phyloP scores from a whole-genome alignment of 2,888 invertebrate species.

The Oscheius sp. region DNA sequence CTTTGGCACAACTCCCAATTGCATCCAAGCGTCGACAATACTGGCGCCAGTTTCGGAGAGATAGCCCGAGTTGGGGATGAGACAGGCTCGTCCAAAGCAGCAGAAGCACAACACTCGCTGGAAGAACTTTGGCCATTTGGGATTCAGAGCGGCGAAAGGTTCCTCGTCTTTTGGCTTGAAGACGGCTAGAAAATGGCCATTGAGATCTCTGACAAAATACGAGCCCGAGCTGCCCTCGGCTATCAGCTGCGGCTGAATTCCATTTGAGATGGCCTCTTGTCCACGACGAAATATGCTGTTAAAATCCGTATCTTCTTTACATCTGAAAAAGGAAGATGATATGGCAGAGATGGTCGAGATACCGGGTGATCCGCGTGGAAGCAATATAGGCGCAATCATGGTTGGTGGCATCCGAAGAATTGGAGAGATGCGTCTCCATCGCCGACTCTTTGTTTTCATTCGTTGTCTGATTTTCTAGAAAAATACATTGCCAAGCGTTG shows the following conservation, averaged over 20 bases:
- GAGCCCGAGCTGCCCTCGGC: conserved; percentile 78
- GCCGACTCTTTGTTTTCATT: too few species aligned
- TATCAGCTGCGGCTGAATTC: conserved; percentile 62
- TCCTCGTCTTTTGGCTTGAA: conserved; percentile 99
- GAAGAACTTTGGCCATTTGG: conserved; percentile 99
- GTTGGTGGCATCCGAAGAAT: conserved; percentile 8
- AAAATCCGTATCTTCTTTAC: conserved; percentile 51
- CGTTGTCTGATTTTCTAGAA: too few species aligned
- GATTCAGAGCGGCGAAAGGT: conserved; percentile 95
- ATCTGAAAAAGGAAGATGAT: not conserved
- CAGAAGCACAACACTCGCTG: conserved; percentile 79
- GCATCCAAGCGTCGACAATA: conserved; percentile 88
- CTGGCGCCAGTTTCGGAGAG: conserved; percentile 98
- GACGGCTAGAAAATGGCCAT: conserved; percentile 85
- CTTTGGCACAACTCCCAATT: conserved; percentile 92
- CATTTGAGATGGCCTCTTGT: conserved; percentile 60
- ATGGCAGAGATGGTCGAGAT: too few species aligned
- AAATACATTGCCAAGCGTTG: too few species aligned
- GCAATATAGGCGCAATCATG: conserved; percentile 26
- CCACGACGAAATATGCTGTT: conserved; percentile 50
- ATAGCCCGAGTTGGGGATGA: conserved; percentile 97
- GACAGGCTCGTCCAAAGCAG: conserved; percentile 96
- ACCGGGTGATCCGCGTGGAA: conserved; percentile 18
- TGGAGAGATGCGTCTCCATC: not conserved
- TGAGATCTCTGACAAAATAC: conserved; percentile 94